phyloP scores from a whole-genome alignment of 2,888 invertebrate species.

The Rotaria magnacalcarata region DNA sequence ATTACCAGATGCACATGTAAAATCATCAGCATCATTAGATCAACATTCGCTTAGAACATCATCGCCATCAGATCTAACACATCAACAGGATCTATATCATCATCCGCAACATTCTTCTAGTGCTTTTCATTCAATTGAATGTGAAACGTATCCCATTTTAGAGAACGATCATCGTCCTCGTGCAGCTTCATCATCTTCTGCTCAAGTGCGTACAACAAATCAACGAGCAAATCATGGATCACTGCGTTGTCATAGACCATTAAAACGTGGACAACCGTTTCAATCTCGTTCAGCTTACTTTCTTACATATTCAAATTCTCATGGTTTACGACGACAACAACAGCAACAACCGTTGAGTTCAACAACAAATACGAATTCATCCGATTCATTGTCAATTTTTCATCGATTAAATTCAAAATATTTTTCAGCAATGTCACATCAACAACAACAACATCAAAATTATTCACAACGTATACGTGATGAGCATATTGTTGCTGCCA shows the following conservation, averaged over 20 bases:
- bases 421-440: not conserved
- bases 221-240: not conserved
- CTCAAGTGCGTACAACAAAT: not conserved
- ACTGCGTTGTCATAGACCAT: not conserved
- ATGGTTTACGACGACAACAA: not conserved
- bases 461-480: not conserved
- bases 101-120: not conserved
- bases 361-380: not conserved
- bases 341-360: not conserved
- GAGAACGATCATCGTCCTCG: not conserved
- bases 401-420: not conserved
- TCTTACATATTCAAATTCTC: not conserved
- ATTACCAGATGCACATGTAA: not conserved
- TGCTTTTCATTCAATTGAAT: not conserved
- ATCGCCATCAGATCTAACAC: not conserved
- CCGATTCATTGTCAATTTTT: not conserved
- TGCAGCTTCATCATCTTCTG: not conserved
- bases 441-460: not conserved
- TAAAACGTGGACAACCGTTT: not conserved
- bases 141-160: not conserved
- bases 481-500: conserved; percentile 48
- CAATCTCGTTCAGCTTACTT: not conserved
- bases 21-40: not conserved
- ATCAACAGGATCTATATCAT: not conserved
- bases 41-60: not conserved